Base-by-base conservation (phyloP, 2,888 invertebrate species). In the Galerucella nymphaeae region DNA sequence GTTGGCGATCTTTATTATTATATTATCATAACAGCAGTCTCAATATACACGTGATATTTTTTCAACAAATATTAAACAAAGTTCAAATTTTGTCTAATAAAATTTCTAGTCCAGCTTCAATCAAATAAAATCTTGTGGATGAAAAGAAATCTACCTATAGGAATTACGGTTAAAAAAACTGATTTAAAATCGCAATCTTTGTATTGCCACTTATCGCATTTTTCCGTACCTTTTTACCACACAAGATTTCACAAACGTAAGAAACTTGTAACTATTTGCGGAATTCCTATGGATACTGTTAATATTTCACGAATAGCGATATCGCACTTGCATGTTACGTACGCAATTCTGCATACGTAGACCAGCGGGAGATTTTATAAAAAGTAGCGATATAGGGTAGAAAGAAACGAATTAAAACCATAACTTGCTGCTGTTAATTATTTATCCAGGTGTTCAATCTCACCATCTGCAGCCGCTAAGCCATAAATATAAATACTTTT, bases 361-460 rank as follows among this genome's bases (percentile, higher is more conserved):
- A 61, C 18, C 69, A 69, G 69, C 69, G 62, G 69, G 69, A 69
- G 13, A 50, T 41, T 53, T 20, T 42, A 38, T 45, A 69, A 69
- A 69, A 69, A 38, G 41, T 66, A 20, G 58, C 45, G 58, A 69
- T 69, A 48, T 69, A 69, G 65, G 64, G 68, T 67, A 68, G 63
- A 75, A 70, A 73, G 73, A 59, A 62, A 66, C 67, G 70, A 76
- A 74, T 75, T 69, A 75, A 72, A 74, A 70, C 63, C 74, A 74
- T 72, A 75, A 77, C 76, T 75, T 71, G 71, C 71, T 57, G 68
- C 72, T 65, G 72, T 71, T 77, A 75, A 77, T 77, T 77, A 77
- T 77, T 75, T 72, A 75, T 71, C 75, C 76, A 77, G 76, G 76
- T 77, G 76, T 77, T 77, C 76, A 66, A 77, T 77, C 76, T 69